A percentile compares a stretch with the other conserved stretches of the same genome.
phyloP scores from a whole-genome alignment of 2,888 invertebrate genomes.

The Plutella xylostella region DNA sequence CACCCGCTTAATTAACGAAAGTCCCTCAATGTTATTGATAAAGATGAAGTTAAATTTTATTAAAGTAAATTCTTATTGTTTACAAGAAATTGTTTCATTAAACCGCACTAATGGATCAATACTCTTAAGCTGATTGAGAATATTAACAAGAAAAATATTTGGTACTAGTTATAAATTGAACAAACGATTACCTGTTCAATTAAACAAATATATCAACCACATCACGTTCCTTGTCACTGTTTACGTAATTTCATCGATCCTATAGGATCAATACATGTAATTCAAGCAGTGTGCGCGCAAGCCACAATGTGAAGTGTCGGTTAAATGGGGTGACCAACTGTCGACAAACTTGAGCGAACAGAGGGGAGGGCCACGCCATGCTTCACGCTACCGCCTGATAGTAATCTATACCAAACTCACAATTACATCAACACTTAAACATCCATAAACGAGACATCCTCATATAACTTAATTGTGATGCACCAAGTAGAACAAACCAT shows the following conservation, averaged over 20 bases:
- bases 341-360: conserved; percentile 40
- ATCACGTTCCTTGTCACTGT: no score
- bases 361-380: conserved; percentile 54
- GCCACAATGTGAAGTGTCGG: conserved; percentile 66
- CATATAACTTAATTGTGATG: not conserved
- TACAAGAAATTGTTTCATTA: no score
- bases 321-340: conserved; percentile 69
- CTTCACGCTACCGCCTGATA: conserved; percentile 57
- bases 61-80: no score
- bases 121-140: no score
- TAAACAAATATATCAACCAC: no score
- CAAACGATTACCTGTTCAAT: no score
- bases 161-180: no score
- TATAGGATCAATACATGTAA: conserved; percentile 45
- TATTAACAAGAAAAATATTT: no score
- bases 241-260: conserved; percentile 20
- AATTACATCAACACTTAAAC: conserved; percentile 59
- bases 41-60: no score
- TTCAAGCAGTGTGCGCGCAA: conserved; percentile 56
- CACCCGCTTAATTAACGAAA: conserved; percentile 43
- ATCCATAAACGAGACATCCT: conserved; percentile 16
- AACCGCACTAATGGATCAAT: no score
- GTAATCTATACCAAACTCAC: conserved; percentile 56
- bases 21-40: no score
- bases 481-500: not conserved